These are phyloP conservation scores for Phragmatobia fuliginosa DNA, from an alignment of 2,888 invertebrate genomes.

Conservation along the genomic window DNA sequence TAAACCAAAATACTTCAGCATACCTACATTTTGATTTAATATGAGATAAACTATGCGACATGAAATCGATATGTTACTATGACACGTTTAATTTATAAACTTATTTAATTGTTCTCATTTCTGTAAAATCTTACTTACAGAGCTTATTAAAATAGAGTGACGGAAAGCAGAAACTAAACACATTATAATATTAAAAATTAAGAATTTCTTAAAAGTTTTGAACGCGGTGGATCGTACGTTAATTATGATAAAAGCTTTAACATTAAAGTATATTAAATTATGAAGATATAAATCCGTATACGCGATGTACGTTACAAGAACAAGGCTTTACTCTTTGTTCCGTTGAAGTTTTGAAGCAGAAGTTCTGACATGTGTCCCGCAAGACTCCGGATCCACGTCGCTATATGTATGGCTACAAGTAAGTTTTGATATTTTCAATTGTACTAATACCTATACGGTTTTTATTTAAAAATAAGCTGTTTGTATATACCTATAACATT, in stretches of 20 bases:
- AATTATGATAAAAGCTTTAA: slow-evolving; percentile 60
- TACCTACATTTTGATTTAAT: too few species aligned
- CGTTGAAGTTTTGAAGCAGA: slow-evolving; percentile 73
- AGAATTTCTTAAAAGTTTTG: not conserved
- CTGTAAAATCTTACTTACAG: too few species aligned
- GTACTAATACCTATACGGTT: slow-evolving; percentile 30
- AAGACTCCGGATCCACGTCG: slow-evolving; percentile 60
- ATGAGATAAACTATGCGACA: too few species aligned
- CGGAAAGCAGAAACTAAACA: not conserved
- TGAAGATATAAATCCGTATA: slow-evolving; percentile 57
- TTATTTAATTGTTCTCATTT: too few species aligned
- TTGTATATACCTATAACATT: too few species aligned
- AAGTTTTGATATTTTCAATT: slow-evolving; percentile 40
- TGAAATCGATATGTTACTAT: too few species aligned
- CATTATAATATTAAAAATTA: not conserved
- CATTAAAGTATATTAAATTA: slow-evolving; percentile 63
- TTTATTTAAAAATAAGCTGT: slow-evolving; percentile 5
- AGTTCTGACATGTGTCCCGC: slow-evolving; percentile 80
- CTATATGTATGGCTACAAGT: slow-evolving; percentile 40
- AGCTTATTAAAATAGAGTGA: too few species aligned
- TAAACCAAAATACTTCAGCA: too few species aligned
- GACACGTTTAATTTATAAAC: too few species aligned
- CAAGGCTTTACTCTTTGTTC: slow-evolving; percentile 77
- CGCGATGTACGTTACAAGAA: slow-evolving; percentile 60
- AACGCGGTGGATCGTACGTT: slow-evolving; percentile 29